Percentiles rank a stretch among this genome's conserved stretches.
Evolutionary conservation across 2,888 invertebrate genomes (phyloP).

Genomic region (Mesorhabditis sp.): DNA sequence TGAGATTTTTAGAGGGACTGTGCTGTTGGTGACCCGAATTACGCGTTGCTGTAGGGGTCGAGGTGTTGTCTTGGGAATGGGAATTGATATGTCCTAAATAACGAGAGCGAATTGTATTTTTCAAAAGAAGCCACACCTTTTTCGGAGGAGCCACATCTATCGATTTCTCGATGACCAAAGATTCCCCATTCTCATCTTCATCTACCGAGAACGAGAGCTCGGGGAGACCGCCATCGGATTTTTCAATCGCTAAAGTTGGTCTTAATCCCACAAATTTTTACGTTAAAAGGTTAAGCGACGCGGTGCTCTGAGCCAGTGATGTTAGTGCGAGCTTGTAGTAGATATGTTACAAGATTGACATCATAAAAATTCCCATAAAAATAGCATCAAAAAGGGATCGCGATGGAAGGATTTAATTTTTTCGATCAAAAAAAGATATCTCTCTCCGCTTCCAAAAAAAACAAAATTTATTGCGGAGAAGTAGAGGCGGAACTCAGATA

Average conservation of each 20-base stretch:
- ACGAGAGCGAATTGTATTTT: not conserved
- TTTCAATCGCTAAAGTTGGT: not conserved
- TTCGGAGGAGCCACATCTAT: conserved; percentile 14
- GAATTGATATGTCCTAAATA: conserved; percentile 6
- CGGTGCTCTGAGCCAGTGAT: too few relatives aligned
- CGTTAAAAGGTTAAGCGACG: not conserved
- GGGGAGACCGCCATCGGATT: conserved; percentile 11
- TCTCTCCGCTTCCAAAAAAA: too few relatives aligned
- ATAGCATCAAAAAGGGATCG: too few relatives aligned
- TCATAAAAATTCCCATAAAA: too few relatives aligned
- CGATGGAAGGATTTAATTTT: too few relatives aligned
- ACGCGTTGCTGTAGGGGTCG: conserved; percentile 8
- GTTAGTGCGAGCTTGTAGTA: too few relatives aligned
- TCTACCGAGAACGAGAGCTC: conserved; percentile 23
- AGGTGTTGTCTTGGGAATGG: conserved; percentile 5
- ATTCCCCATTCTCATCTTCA: conserved; percentile 17
- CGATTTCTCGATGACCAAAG: conserved; percentile 12
- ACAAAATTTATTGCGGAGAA: too few relatives aligned
- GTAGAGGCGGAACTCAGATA: too few relatives aligned
- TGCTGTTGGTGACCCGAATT: conserved; percentile 16
- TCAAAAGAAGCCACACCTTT: not conserved
- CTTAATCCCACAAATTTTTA: not conserved
- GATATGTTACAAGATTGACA: too few relatives aligned
- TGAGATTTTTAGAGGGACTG: conserved; percentile 12
- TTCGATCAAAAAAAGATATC: too few relatives aligned